Evolutionary conservation across 2,113 vertebrate genomes (phyloP).

Genomic region (Callocephalon fimbriatum): DNA sequence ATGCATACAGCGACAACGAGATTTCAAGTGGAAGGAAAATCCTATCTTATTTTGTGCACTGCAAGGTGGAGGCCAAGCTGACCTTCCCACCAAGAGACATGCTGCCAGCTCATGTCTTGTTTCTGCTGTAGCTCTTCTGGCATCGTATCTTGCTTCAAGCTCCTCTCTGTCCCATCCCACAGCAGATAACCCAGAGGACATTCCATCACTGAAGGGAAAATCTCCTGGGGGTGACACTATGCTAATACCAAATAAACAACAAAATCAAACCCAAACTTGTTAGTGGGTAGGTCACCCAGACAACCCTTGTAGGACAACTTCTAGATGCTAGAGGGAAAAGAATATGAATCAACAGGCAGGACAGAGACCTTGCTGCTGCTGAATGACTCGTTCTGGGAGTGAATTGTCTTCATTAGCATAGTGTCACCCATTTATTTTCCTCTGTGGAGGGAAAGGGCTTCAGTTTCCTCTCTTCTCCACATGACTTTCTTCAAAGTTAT

Average conservation of each 20-base stretch:
- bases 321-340: constrained; percentile 15
- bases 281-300: constrained; percentile 40
- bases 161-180: not conserved
- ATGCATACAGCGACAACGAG: not conserved
- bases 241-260: constrained; percentile 60
- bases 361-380: constrained; percentile 19
- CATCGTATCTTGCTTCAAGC: not conserved
- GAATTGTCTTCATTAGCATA: constrained; percentile 69
- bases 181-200: not conserved
- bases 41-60: not conserved
- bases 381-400: constrained; percentile 61
- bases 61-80: not conserved
- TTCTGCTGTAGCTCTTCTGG: not conserved
- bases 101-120: not conserved
- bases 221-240: constrained; percentile 55
- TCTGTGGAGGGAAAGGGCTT: constrained; percentile 2
- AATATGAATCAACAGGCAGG: constrained; percentile 74
- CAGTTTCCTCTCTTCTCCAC: constrained; percentile 2
- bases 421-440: constrained; percentile 54
- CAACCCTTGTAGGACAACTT: constrained; percentile 24
- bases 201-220: not conserved
- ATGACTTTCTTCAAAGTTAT: constrained; percentile 49
- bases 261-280: constrained; percentile 39
- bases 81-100: not conserved
- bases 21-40: not conserved